These are phyloP conservation scores for Heterodera schachtii DNA, from an alignment of 1,140 invertebrate genomes.

Conservation along the genomic window DNA sequence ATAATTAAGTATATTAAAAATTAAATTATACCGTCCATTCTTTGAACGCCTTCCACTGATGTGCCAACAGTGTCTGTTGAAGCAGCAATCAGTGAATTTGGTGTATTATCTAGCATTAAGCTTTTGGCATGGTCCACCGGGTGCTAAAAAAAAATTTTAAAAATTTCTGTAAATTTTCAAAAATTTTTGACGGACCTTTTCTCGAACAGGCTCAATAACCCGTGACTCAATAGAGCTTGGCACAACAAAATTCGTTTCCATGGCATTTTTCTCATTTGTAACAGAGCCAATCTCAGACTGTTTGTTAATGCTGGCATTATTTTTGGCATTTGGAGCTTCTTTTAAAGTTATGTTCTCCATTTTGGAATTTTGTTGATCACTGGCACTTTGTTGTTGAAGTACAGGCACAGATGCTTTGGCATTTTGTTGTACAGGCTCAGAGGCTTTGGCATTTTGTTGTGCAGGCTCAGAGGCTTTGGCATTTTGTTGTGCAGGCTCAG, in stretches of 20 bases:
- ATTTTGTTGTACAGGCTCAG: too few species aligned
- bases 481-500: too few species aligned
- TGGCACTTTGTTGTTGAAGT: too few species aligned
- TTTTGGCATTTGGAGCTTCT: neutral
- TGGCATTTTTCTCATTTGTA: constrained; percentile 4
- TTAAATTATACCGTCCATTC: neutral
- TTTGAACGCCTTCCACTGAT: neutral
- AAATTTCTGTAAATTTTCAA: neutral
- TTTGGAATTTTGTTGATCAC: neutral
- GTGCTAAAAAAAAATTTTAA: neutral
- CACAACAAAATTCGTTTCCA: neutral
- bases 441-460: neutral
- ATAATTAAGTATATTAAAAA: too few species aligned
- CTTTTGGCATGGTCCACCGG: neutral
- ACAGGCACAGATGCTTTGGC: too few species aligned
- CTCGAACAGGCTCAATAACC: neutral
- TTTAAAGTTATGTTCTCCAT: neutral
- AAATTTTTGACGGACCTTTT: neutral
- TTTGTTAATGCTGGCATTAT: neutral
- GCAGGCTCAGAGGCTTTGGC: too few species aligned
- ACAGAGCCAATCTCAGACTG: too few species aligned
- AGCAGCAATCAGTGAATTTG: neutral
- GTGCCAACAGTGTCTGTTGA: neutral
- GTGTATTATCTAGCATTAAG: neutral
- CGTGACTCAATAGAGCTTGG: neutral